These are phyloP conservation scores for Tinamus major DNA, from an alignment of 2,797 vertebrate species.

Conservation along the genomic window DNA sequence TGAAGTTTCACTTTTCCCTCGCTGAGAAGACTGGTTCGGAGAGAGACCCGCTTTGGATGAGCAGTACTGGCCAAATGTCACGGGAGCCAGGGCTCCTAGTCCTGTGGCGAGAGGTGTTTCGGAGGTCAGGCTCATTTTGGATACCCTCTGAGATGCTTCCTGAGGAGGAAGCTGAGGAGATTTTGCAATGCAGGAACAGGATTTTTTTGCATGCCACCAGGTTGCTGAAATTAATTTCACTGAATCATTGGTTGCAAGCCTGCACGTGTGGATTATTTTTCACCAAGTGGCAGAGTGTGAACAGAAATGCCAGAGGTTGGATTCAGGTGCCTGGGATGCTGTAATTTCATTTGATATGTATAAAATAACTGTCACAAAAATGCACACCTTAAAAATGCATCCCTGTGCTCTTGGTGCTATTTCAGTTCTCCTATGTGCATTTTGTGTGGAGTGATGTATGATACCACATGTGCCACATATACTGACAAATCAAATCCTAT, in stretches of 20 bases:
- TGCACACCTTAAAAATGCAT: conserved; percentile 2
- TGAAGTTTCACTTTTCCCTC: not conserved
- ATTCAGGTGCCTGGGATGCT: not conserved
- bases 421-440: not conserved
- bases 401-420: not conserved
- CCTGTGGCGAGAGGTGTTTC: not conserved
- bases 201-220: not conserved
- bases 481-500: not conserved
- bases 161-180: not conserved
- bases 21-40: not conserved
- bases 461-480: not conserved
- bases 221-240: not conserved
- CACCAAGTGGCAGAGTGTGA: not conserved
- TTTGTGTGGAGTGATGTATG: not conserved
- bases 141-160: not conserved
- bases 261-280: not conserved
- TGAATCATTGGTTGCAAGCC: not conserved
- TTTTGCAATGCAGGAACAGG: not conserved
- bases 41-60: not conserved
- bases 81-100: not conserved
- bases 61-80: not conserved
- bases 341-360: not conserved
- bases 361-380: not conserved
- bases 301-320: not conserved
- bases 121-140: not conserved